These are phyloP conservation scores for Tragelaphus strepsiceros DNA, from an alignment of 2,113 vertebrate species.

Conservation along the genomic window DNA sequence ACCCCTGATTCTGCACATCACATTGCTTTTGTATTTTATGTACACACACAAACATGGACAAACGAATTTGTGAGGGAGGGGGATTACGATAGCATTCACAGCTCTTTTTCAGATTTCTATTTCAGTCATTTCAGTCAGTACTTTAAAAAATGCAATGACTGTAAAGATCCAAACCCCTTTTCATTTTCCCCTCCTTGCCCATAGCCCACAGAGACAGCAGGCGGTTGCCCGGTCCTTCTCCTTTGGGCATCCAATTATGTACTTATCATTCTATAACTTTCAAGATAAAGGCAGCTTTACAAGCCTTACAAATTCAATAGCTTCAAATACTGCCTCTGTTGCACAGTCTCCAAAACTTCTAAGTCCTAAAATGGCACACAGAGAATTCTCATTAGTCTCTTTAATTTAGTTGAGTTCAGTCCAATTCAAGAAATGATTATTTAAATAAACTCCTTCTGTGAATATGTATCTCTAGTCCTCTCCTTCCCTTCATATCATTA, in stretches of 20 bases:
- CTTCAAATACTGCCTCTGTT: neutral
- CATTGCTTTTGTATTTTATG: neutral
- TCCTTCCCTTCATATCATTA: neutral
- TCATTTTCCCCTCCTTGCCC: neutral
- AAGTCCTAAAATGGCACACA: neutral
- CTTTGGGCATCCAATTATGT: neutral
- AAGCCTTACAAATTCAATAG: neutral
- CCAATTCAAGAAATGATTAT: neutral
- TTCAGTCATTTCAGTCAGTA: neutral
- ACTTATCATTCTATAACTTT: neutral
- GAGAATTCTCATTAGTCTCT: neutral
- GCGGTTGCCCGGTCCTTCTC: neutral
- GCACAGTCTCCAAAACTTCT: neutral
- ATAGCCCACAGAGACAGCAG: neutral
- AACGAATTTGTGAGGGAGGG: neutral
- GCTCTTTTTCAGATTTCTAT: neutral
- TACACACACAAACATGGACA: neutral
- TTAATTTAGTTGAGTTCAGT: neutral
- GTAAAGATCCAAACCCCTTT: neutral
- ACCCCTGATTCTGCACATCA: neutral
- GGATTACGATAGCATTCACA: neutral
- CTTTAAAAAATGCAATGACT: neutral
- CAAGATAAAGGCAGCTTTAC: neutral
- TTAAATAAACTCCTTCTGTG: neutral
- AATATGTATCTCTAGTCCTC: rapidly evolving